Percentiles rank a stretch among this genome's conserved stretches.
These are phyloP conservation scores for Hypsibius dujardini DNA, from an alignment of 1,140 invertebrate genomes.

Conservation along the genomic window DNA sequence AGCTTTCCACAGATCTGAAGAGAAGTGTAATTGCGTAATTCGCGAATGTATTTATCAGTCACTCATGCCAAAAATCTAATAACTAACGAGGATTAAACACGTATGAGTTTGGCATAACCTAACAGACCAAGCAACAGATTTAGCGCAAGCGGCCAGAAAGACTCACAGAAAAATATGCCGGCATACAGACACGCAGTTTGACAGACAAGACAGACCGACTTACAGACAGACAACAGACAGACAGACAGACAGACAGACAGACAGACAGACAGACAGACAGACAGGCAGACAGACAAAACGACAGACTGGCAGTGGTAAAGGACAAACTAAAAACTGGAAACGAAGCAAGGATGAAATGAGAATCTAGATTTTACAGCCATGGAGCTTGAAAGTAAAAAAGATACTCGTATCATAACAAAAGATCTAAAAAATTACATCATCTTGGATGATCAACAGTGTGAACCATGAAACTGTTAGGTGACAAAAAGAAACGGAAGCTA, in stretches of 20 bases:
- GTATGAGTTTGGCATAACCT: conserved; percentile 26
- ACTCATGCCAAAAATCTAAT: too few species aligned
- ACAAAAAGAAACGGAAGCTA: background rate
- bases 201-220: too few species aligned
- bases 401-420: background rate
- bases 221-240: too few species aligned
- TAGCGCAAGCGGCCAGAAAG: background rate
- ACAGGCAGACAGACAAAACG: too few species aligned
- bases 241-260: too few species aligned
- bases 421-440: background rate
- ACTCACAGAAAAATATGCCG: too few species aligned
- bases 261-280: too few species aligned
- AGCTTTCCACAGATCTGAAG: conserved; percentile 97
- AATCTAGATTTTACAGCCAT: background rate
- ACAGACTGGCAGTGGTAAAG: too few species aligned
- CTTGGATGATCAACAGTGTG: background rate
- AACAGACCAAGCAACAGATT: conserved; percentile 72
- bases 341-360: background rate
- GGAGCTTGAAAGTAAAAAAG: background rate
- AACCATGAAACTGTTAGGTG: background rate
- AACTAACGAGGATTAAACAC: too few species aligned
- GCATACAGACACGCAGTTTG: too few species aligned
- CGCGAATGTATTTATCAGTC: too few species aligned
- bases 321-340: too few species aligned
- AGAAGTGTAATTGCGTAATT: conserved; percentile 92